Conservation (phyloP, 2,113 vertebrate species). For the Pseudolaguvia tuberculata region DNA sequence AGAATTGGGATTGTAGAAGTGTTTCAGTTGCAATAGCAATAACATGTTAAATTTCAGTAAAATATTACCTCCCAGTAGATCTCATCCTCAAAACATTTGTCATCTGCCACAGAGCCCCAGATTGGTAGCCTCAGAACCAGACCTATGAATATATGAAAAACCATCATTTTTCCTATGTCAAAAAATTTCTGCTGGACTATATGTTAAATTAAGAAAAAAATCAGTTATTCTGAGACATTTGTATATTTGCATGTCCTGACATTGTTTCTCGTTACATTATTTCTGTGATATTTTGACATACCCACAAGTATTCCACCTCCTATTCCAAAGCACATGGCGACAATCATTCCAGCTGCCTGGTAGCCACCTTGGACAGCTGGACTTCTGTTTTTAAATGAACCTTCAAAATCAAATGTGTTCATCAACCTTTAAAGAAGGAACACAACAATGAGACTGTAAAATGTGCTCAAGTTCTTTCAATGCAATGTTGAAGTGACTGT, state of each 20-base stretch:
- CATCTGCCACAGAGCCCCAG: slow-evolving; percentile 84
- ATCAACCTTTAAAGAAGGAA: slow-evolving; percentile 63
- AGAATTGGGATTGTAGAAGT: no score
- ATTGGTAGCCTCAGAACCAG: slow-evolving; percentile 82
- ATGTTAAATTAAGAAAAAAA: background rate
- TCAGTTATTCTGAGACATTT: background rate
- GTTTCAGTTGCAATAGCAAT: background rate
- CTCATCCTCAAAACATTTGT: slow-evolving; percentile 88
- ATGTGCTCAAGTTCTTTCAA: background rate
- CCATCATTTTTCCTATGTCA: background rate
- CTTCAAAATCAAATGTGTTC: slow-evolving; percentile 71
- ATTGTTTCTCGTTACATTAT: background rate
- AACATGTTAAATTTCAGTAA: background rate
- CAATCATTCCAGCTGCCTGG: slow-evolving; percentile 81
- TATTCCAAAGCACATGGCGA: slow-evolving; percentile 82
- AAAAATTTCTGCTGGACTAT: background rate
- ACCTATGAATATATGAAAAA: slow-evolving; percentile 63
- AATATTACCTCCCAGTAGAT: slow-evolving; percentile 90
- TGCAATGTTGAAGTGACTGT: background rate
- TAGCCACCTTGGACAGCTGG: slow-evolving; percentile 74
- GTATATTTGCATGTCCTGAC: background rate
- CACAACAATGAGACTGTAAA: background rate
- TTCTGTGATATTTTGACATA: slow-evolving; percentile 58
- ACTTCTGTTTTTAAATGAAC: slow-evolving; percentile 29
- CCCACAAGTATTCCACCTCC: slow-evolving; percentile 84